phyloP scores from a whole-genome alignment of 2,888 invertebrate species.

The Dicycla oo region DNA sequence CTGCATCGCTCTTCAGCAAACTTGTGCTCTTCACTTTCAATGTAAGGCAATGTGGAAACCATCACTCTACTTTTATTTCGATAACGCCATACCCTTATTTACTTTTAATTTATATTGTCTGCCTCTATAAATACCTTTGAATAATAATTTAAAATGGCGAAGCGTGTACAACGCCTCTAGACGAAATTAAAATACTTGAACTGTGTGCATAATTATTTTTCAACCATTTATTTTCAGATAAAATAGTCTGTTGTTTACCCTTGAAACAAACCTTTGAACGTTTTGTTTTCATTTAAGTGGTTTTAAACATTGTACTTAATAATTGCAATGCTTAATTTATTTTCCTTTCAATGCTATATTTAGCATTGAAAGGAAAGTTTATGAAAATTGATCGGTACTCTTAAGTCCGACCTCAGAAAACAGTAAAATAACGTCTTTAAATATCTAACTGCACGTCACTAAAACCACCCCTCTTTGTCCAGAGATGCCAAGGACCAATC shows the following conservation, averaged over 20 bases:
- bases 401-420: neutral
- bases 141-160: conserved; percentile 1
- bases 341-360: neutral
- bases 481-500: no score
- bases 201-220: conserved; percentile 22
- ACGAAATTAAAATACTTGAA: conserved; percentile 13
- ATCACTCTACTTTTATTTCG: neutral
- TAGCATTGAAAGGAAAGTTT: no score
- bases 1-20: neutral
- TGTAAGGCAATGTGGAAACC: neutral
- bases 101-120: neutral
- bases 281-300: conserved; percentile 3
- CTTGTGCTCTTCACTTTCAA: neutral
- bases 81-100: neutral
- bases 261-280: neutral
- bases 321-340: neutral
- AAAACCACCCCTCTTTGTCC: no score
- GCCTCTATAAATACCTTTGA: neutral
- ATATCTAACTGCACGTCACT: conserved; percentile 16
- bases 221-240: conserved; percentile 14
- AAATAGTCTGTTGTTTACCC: neutral
- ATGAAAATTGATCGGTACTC: no score
- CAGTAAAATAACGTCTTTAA: conserved; percentile 23
- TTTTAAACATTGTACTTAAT: neutral
- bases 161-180: neutral